phyloP scores from a whole-genome alignment of 2,888 invertebrate genomes.

The Aphrophora alni region DNA sequence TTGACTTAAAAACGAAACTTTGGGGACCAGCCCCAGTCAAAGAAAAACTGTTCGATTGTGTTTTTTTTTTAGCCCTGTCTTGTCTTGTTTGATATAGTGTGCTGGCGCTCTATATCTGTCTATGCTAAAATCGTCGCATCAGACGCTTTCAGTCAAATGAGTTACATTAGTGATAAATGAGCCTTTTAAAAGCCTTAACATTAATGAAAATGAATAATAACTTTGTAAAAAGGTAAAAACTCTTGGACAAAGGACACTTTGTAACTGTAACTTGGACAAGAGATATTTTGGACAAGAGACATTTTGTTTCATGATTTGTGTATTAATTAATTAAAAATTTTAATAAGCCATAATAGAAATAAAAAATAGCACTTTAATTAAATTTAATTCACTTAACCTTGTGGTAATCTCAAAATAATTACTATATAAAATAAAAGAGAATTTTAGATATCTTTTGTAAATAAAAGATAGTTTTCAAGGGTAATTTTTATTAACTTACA shows the following conservation, averaged over 20 bases:
- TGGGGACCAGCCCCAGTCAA: background rate
- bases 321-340: slow-evolving; percentile 14
- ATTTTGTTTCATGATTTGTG: slow-evolving; percentile 26
- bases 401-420: slow-evolving; percentile 25
- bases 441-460: slow-evolving; percentile 14
- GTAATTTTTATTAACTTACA: slow-evolving; percentile 27
- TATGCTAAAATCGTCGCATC: background rate
- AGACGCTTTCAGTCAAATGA: slow-evolving; percentile 10
- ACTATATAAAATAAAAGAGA: background rate
- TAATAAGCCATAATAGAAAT: slow-evolving; percentile 4
- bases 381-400: slow-evolving; percentile 21
- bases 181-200: slow-evolving; percentile 24
- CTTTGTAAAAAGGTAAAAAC: slow-evolving; percentile 27
- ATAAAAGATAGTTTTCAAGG: slow-evolving; percentile 24
- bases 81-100: slow-evolving; percentile 14
- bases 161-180: slow-evolving; percentile 21
- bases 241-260: slow-evolving; percentile 27
- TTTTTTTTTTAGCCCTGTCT: background rate
- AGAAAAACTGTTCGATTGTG: background rate
- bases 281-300: slow-evolving; percentile 22
- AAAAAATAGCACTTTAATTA: slow-evolving; percentile 9
- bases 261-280: slow-evolving; percentile 33
- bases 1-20: no score
- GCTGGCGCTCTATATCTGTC: background rate
- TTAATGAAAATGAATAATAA: slow-evolving; percentile 25